These are phyloP conservation scores for Callipepla californica DNA, from an alignment of 2,113 vertebrate species.

Conservation along the genomic window DNA sequence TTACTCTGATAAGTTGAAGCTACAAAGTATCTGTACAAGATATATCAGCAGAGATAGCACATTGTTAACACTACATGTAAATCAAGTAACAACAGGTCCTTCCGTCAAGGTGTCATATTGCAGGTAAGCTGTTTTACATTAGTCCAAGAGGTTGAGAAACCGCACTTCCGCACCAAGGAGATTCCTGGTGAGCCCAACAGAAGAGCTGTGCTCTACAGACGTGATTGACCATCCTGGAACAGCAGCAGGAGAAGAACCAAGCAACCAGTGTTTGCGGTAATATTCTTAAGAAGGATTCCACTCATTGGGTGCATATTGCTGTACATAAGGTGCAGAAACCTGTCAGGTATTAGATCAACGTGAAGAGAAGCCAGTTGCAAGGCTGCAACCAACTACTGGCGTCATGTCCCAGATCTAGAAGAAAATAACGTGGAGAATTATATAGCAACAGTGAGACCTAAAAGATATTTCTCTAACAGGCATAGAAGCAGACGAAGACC, in stretches of 20 bases:
- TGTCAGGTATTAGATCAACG: slow-evolving; percentile 80
- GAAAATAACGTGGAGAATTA: neutral
- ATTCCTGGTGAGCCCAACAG: slow-evolving; percentile 32
- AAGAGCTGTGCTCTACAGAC: slow-evolving; percentile 34
- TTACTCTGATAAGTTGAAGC: slow-evolving; percentile 19
- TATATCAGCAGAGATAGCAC: slow-evolving; percentile 65
- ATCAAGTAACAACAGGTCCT: slow-evolving; percentile 23
- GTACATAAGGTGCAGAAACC: slow-evolving; percentile 50
- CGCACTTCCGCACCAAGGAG: neutral
- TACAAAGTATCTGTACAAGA: slow-evolving; percentile 59
- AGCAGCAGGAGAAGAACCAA: slow-evolving; percentile 58
- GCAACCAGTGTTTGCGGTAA: slow-evolving; percentile 72
- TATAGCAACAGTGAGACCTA: neutral
- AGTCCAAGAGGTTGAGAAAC: slow-evolving; percentile 16
- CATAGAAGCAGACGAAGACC: neutral
- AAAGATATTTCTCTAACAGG: neutral
- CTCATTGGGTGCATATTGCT: slow-evolving; percentile 37
- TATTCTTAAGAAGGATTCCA: slow-evolving; percentile 39
- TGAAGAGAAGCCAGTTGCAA: slow-evolving; percentile 91
- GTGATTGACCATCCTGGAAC: slow-evolving; percentile 54
- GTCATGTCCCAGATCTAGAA: slow-evolving; percentile 98
- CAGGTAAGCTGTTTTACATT: neutral
- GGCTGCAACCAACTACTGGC: slow-evolving; percentile 93
- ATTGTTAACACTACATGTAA: slow-evolving; percentile 61
- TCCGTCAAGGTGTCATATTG: neutral